Conservation (phyloP, 1,140 invertebrate species). For the Drosophila simulans region DNA sequence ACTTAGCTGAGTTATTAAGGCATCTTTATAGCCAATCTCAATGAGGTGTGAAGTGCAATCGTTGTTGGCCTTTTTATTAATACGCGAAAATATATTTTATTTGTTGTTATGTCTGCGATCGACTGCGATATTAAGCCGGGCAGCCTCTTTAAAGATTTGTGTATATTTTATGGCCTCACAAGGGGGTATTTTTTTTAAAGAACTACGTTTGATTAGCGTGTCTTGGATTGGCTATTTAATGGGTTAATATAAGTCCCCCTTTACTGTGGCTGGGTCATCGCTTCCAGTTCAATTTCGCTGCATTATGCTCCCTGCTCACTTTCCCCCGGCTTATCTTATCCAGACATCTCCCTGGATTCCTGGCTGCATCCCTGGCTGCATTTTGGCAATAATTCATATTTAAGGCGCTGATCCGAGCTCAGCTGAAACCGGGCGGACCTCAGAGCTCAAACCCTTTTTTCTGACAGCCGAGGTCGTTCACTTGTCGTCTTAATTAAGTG, state of each 20-base stretch:
- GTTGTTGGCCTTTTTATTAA: constrained; percentile 79
- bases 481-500: constrained; percentile 81
- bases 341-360: constrained; percentile 8
- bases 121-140: constrained; percentile 21
- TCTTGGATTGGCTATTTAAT: constrained; percentile 23
- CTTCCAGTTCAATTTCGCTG: constrained; percentile 10
- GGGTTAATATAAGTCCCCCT: constrained; percentile 34
- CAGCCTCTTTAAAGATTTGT: constrained; percentile 34
- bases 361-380: constrained; percentile 27
- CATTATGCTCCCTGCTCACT: background rate
- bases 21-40: constrained; percentile 84
- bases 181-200: constrained; percentile 11
- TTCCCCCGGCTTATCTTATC: constrained; percentile 25
- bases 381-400: constrained; percentile 62
- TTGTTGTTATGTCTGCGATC: constrained; percentile 52
- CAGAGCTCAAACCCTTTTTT: constrained; percentile 10
- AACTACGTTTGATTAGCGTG: constrained; percentile 27
- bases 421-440: constrained; percentile 3
- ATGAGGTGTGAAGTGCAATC: constrained; percentile 84
- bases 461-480: constrained; percentile 78
- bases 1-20: constrained; percentile 83
- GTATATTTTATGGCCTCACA: constrained; percentile 40
- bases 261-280: constrained; percentile 1
- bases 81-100: constrained; percentile 77
- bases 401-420: constrained; percentile 51